Base-by-base conservation (phyloP, 1,140 invertebrate genomes). In the Achatina immaculata region DNA sequence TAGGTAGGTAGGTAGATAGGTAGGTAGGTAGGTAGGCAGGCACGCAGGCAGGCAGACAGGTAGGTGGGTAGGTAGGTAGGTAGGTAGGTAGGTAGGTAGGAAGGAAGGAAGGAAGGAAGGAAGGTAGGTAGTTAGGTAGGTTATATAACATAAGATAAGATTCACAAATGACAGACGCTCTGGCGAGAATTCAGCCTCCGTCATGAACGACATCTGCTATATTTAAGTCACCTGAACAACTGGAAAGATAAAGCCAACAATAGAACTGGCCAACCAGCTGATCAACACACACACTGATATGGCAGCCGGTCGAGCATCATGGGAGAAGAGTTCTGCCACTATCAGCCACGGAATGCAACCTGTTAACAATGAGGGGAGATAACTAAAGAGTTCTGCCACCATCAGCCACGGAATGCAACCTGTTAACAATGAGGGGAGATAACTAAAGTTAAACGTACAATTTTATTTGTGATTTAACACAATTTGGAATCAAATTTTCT, bases 251-350 rank as follows among this genome's bases (percentile, higher is more conserved):
- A 98, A 97, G 87, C 97, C 98, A 86, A 99, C 98, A 80, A 98
- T 92, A 92, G 99, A 99, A 92, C 99, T 99, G 87, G 97, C 96
- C 89, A 97, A 94, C 98, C 98, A 99, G 93, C 99, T 99, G 92
- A 98, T 96, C 84, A 99, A 94, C 38, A 98, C 97, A 38, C 98
- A 97, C 85, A 99, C 97, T 83, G 97, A 98, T 95, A 99, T 99
- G 84, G 98, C 98, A 79, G 97, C 97, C 40, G 98, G 96, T 84
- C 98, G 93, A 21, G 98, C 96, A 55, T 96, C 97, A 92, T 99
- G 98, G 11, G 97, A 96, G 92, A 99, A 99, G 55, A 99, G 93
- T 91, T 99, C 98, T 51, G 98, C 93, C 0, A 98, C 96, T 73
- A 98, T 93, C 92, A 99, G 96, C 97, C 97, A 98, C 0, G 97